phyloP scores from a whole-genome alignment of 2,797 vertebrate genomes.

The Rhinichthys osculus region DNA sequence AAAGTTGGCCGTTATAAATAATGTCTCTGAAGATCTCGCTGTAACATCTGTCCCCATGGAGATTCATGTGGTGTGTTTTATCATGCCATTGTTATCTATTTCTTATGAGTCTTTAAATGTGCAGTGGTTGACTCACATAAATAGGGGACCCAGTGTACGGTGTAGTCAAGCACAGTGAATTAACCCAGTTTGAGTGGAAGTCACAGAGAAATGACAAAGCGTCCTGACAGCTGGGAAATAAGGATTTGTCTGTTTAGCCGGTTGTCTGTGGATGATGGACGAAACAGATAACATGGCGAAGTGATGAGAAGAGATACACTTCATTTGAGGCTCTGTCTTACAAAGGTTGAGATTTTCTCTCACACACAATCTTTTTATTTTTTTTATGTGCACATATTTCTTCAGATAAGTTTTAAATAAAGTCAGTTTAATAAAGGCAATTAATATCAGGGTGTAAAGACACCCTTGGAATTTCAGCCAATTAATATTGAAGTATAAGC shows the following conservation, averaged over 20 bases:
- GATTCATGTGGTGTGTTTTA: constrained; percentile 2
- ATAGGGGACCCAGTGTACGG: constrained; percentile 23
- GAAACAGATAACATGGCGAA: not conserved
- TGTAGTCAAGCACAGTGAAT: constrained; percentile 49
- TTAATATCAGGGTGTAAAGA: not conserved
- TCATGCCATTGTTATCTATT: constrained; percentile 13
- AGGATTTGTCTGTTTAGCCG: constrained; percentile 39
- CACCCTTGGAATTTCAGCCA: no score
- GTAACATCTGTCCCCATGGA: constrained; percentile 1
- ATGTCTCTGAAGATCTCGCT: no score
- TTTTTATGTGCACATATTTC: not conserved
- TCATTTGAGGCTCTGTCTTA: constrained; percentile 1
- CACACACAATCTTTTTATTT: not conserved
- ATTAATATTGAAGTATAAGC: not conserved
- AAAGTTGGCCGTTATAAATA: not conserved
- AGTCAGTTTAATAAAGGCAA: not conserved
- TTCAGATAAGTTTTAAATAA: not conserved
- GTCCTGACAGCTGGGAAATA: constrained; percentile 46
- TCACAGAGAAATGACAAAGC: constrained; percentile 34
- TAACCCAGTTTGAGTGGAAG: constrained; percentile 45
- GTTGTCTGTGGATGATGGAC: constrained; percentile 1
- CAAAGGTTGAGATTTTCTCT: not conserved
- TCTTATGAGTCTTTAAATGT: constrained; percentile 4
- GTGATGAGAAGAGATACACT: constrained; percentile 18
- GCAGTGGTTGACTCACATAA: not conserved